phyloP scores from a whole-genome alignment of 1,140 invertebrate genomes.

The Caenorhabditis latens region DNA sequence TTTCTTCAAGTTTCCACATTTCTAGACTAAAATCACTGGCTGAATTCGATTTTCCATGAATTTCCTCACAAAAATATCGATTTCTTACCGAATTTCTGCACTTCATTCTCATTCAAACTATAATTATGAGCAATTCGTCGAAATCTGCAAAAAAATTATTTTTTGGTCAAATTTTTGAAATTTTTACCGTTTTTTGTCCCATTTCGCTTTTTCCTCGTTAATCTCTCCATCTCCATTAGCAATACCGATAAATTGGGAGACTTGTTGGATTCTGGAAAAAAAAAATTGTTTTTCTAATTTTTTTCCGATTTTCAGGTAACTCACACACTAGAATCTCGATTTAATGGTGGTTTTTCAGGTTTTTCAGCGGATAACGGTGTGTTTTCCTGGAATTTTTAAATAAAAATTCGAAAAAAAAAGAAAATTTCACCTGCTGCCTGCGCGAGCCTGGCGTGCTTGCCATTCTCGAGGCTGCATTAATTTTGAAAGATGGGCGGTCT shows the following conservation, averaged over 20 bases:
- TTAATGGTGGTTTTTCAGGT: not conserved
- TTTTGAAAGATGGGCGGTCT: not conserved
- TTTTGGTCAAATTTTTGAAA: not conserved
- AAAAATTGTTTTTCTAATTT: not conserved
- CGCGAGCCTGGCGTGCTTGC: constrained; percentile 19
- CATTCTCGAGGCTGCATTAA: not conserved
- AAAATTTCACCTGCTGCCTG: not conserved
- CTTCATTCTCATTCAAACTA: not conserved
- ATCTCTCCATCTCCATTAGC: not conserved
- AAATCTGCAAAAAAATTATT: not conserved
- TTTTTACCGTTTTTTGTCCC: not conserved
- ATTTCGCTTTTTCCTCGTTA: constrained; percentile 24
- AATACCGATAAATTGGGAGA: constrained; percentile 23
- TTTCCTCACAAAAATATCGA: too few species aligned
- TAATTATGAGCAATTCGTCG: not conserved
- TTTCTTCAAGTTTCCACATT: too few species aligned
- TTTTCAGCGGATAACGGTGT: constrained; percentile 3
- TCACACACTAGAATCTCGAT: constrained; percentile 25
- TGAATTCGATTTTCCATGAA: too few species aligned
- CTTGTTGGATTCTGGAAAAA: constrained; percentile 21
- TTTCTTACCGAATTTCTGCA: constrained; percentile 29
- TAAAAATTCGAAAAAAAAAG: not conserved
- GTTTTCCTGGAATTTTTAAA: constrained; percentile 14
- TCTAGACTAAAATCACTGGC: too few species aligned
- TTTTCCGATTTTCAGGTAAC: not conserved